These are phyloP conservation scores for Tetraodon nigroviridis DNA, from an alignment of 2,113 vertebrate species.

Conservation along the genomic window DNA sequence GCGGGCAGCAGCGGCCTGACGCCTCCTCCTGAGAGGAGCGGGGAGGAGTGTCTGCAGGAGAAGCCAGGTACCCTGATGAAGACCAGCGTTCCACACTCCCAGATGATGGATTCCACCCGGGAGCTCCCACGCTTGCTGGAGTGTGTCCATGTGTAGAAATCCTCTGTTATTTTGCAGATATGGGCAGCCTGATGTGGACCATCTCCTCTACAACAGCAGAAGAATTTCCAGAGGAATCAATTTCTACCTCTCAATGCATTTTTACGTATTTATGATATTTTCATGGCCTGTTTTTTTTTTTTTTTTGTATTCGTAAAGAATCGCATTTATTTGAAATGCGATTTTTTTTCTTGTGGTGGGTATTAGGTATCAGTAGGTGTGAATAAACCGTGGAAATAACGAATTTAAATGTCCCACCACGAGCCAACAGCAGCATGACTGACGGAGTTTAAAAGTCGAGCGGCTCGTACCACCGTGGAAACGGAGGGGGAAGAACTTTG, in stretches of 20 bases:
- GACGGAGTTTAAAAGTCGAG: conserved; percentile 49
- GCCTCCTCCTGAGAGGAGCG: conserved; percentile 58
- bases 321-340: conserved; percentile 49
- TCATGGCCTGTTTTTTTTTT: background rate
- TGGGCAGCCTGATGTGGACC: background rate
- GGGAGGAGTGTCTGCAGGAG: background rate
- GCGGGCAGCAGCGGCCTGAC: conserved; percentile 59
- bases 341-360: background rate
- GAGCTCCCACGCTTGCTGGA: no score
- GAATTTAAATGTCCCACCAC: conserved; percentile 52
- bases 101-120: no score
- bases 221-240: background rate
- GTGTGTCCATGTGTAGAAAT: no score
- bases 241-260: background rate
- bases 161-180: background rate
- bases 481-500: background rate
- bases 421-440: conserved; percentile 44
- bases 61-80: background rate
- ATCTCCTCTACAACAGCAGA: background rate
- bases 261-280: background rate
- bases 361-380: no score
- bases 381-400: background rate
- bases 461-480: conserved; percentile 43
- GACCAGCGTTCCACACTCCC: no score
- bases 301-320: conserved; percentile 58